Conservation (phyloP, 2,797 vertebrate species). For the Propithecus deckenii region DNA sequence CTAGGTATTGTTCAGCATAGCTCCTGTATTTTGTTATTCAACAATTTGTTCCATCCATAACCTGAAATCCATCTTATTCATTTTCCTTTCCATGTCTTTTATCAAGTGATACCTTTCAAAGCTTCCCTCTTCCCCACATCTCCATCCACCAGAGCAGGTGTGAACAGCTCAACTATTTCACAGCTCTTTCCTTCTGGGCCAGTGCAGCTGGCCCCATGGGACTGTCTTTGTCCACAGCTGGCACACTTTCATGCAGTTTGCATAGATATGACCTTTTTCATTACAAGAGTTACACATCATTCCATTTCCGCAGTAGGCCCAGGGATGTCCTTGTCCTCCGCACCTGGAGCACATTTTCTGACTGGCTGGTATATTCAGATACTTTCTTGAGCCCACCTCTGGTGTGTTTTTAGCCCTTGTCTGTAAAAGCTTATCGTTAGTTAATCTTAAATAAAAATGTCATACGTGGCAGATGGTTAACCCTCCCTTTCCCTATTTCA, state of each 20-base stretch:
- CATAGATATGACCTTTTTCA: not conserved
- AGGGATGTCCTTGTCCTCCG: not conserved
- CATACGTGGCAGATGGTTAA: not conserved
- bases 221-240: not conserved
- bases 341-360: not conserved
- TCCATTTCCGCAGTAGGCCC: not conserved
- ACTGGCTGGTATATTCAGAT: not conserved
- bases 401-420: not conserved
- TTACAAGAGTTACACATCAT: not conserved
- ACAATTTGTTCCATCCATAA: not conserved
- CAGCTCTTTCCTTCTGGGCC: not conserved
- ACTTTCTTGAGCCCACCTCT: not conserved
- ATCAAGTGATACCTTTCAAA: not conserved
- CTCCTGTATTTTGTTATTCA: not conserved
- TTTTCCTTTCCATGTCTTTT: not conserved
- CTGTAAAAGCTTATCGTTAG: not conserved
- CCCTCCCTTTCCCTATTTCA: not conserved
- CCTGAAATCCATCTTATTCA: not conserved
- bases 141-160: not conserved
- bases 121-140: fast-evolving
- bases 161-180: not conserved
- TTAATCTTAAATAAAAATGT: not conserved
- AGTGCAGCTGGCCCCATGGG: too few relatives aligned
- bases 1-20: not conserved
- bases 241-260: not conserved